Evolutionary conservation across 2,113 vertebrate genomes (phyloP), one percentile per base, ranked within the genome.

Genomic region (Martes martes): DNA sequence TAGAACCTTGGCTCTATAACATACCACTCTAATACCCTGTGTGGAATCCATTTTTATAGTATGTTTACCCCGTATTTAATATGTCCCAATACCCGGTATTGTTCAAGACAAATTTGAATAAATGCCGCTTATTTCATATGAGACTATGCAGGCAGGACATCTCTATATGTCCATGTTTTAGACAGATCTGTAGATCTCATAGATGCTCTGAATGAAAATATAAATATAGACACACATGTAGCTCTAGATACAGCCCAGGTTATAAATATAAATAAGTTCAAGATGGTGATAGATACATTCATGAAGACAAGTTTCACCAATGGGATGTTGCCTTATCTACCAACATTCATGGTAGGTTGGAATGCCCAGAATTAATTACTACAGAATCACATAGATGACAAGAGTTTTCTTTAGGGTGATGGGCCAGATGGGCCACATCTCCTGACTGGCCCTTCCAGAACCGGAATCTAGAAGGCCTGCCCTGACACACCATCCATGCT

Each of bases 231-330:
- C 50, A 36, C 50, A 14, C 5, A 31, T 18, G 16, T 36, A 59
- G 23, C 33, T 39, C 26, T 57, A 83, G 4, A 50, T 47, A 50
- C 19, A 26, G 14, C 11, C 4, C 23, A 61, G n/a, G 9, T 89
- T 94, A 87, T 95, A 92, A 63, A 90, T 83, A 50, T 87, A 87
- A 91, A 21, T 59, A 87, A 96, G 19, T 90, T 95, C 7, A 88
- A 47, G 19, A 11, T 63, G 2, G 63, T 11, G 6, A 67, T 28
- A 85, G 55, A 73, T 76, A 55, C 71, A 59, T 76, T 89, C 45
- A 50, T 84, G 14, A 88, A 86, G 59, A 47, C 13, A n/a, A 39
- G 6, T 67, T 73, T 94, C 52, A 81, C 15, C 61, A 50, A 4
- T 76, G 74, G 18, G 15, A n/a, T 76, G 4, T 15, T 65, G 23